phyloP scores from a whole-genome alignment of 2,797 vertebrate species.

The Pseudotriccus pelzelni region DNA sequence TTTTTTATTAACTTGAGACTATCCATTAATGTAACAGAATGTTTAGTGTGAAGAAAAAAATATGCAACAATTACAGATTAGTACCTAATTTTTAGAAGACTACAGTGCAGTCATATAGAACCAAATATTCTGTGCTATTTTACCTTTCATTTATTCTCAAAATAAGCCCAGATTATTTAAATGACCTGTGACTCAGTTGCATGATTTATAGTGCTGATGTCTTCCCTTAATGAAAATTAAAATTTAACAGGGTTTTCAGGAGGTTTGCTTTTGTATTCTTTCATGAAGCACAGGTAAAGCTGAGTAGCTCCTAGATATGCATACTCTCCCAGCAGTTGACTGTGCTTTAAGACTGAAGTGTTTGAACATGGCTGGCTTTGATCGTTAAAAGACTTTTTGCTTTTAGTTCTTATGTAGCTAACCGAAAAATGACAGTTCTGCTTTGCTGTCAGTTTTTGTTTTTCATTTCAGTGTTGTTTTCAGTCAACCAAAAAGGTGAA shows the following conservation, averaged over 20 bases:
- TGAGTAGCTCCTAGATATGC: neutral
- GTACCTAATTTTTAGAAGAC: neutral
- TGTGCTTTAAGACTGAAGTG: neutral
- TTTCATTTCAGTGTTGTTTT: neutral
- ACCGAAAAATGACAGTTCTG: neutral
- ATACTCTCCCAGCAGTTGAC: neutral
- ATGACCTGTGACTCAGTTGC: neutral
- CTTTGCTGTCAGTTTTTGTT: neutral
- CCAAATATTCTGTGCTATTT: neutral
- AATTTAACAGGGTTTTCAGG: neutral
- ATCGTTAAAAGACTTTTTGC: rapidly evolving
- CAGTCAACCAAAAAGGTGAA: neutral
- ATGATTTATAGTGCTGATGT: neutral
- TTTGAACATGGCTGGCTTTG: neutral
- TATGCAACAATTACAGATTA: neutral
- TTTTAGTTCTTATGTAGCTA: neutral
- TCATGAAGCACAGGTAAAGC: neutral
- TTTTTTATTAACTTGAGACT: neutral
- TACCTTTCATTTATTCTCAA: neutral
- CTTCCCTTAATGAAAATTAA: neutral
- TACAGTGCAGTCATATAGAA: neutral
- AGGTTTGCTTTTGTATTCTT: neutral
- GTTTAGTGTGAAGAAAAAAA: neutral
- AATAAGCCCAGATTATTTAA: neutral
- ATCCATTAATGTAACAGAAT: neutral